Conservation (phyloP, 2,797 vertebrate genomes). For the Psittacula echo region DNA sequence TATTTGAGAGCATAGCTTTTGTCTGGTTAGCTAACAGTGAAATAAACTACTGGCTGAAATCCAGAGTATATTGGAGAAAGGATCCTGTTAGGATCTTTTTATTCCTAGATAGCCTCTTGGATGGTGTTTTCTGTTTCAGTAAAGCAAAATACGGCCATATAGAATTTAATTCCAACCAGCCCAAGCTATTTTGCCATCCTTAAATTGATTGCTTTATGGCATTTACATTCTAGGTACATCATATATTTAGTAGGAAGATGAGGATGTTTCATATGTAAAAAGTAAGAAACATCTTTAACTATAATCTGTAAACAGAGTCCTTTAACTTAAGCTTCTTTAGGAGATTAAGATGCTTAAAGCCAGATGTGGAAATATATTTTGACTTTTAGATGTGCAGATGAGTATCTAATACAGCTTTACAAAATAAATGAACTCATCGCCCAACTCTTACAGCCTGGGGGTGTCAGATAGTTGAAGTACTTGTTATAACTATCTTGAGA, state of each 20-base stretch:
- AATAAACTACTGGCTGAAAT: not conserved
- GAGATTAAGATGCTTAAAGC: not conserved
- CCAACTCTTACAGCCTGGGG: not conserved
- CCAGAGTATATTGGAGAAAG: not conserved
- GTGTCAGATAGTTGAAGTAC: not conserved
- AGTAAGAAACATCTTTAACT: not conserved
- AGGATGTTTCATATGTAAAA: not conserved
- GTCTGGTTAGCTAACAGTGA: not conserved
- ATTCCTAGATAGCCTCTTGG: not conserved
- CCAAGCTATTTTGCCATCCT: not conserved
- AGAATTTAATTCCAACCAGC: not conserved
- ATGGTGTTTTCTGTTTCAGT: not conserved
- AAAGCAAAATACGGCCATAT: not conserved
- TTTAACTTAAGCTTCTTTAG: slow-evolving; percentile 10
- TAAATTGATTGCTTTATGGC: not conserved
- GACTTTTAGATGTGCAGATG: not conserved
- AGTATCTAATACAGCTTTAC: not conserved
- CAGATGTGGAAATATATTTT: not conserved
- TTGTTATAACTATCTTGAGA: not conserved
- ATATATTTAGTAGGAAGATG: not conserved
- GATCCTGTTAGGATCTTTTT: not conserved
- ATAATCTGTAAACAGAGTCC: not conserved
- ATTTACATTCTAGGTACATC: not conserved
- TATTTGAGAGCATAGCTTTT: not conserved
- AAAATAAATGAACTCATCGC: not conserved